phyloP scores from a whole-genome alignment of 2,113 vertebrate genomes.

The Scolopax mira region DNA sequence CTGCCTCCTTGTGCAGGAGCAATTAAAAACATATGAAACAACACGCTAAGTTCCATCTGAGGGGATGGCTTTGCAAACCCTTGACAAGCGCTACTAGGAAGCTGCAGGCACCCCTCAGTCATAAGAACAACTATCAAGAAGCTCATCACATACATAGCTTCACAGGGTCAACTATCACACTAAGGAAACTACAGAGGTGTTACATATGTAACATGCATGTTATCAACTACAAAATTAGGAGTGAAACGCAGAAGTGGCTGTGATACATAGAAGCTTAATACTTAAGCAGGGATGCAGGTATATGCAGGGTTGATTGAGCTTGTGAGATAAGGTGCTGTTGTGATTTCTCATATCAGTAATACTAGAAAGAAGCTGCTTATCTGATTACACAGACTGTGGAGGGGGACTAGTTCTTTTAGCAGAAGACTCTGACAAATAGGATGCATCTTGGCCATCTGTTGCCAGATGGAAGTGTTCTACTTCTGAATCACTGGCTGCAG shows the following conservation, averaged over 20 bases:
- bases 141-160: background rate
- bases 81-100: background rate
- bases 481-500: conserved; percentile 44
- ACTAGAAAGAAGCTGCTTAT: conserved; percentile 38
- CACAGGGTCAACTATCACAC: background rate
- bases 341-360: background rate
- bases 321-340: background rate
- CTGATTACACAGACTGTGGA: background rate
- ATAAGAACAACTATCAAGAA: background rate
- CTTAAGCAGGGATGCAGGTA: background rate
- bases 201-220: fast-evolving
- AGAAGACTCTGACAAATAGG: conserved; percentile 25
- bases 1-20: background rate
- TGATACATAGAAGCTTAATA: background rate
- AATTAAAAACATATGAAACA: background rate
- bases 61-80: background rate
- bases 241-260: background rate
- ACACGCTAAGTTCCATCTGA: background rate
- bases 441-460: conserved; percentile 44
- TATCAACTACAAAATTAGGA: background rate
- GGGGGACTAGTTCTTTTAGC: conserved; percentile 31
- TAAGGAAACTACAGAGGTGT: background rate
- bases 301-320: background rate
- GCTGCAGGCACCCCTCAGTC: background rate
- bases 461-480: conserved; percentile 34